Evolutionary conservation across 2,888 invertebrate genomes (phyloP).

Genomic region (Scaptomyza flava): DNA sequence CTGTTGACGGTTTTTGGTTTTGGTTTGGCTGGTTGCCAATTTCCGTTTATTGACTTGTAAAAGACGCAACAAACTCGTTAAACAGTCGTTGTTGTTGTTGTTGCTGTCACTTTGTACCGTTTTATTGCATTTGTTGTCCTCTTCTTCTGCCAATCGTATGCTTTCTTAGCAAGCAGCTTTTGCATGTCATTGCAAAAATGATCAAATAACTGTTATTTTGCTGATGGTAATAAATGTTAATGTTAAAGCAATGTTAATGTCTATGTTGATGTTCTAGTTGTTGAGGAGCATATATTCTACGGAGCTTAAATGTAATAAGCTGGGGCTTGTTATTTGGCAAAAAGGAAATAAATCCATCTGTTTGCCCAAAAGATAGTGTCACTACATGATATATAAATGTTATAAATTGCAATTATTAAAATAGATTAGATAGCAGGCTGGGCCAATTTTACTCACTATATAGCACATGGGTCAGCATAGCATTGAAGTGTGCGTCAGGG

Average conservation of each 20-base stretch:
- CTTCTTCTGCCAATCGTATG: slow-evolving; percentile 18
- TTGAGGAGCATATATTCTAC: too few species aligned
- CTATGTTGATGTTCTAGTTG: neutral
- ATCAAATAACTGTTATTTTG: neutral
- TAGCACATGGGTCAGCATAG: slow-evolving; percentile 13
- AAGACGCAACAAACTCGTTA: slow-evolving; percentile 53
- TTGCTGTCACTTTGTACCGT: slow-evolving; percentile 19
- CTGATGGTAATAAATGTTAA: neutral
- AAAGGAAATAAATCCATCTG: slow-evolving; percentile 26
- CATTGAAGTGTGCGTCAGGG: slow-evolving; percentile 33
- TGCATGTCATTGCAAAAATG: slow-evolving; percentile 10
- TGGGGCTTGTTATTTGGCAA: neutral
- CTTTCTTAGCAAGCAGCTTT: slow-evolving; percentile 34
- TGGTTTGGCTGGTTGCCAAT: slow-evolving; percentile 46
- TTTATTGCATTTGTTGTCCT: slow-evolving; percentile 43
- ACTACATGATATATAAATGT: slow-evolving; percentile 15
- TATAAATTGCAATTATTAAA: slow-evolving; percentile 33
- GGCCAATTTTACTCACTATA: slow-evolving; percentile 16
- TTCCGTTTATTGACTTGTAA: slow-evolving; percentile 71
- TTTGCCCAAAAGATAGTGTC: slow-evolving; percentile 33
- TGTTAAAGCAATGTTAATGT: neutral
- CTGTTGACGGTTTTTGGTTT: slow-evolving; percentile 41
- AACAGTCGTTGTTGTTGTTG: slow-evolving; percentile 3
- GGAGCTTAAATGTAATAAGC: neutral
- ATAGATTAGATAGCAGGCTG: slow-evolving; percentile 37